These are phyloP conservation scores for Rhabdornis inornatus DNA, from an alignment of 2,113 vertebrate species.

Conservation along the genomic window DNA sequence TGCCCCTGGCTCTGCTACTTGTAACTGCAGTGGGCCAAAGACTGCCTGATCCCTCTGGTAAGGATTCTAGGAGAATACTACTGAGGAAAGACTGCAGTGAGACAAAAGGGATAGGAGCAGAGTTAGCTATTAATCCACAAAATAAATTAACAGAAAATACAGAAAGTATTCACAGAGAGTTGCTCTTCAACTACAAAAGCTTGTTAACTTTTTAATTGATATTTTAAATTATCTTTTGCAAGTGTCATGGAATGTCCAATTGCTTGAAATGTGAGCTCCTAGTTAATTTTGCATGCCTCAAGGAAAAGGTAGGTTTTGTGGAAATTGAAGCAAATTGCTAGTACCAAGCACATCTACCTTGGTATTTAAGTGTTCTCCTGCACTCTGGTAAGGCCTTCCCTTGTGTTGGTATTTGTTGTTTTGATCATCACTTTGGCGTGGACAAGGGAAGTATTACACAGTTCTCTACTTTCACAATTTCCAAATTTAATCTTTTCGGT, in stretches of 20 bases:
- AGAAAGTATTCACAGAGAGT: neutral
- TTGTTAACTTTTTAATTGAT: neutral
- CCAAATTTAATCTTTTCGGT: neutral
- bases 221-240: neutral
- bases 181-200: neutral
- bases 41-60: neutral
- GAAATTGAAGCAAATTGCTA: neutral
- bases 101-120: neutral
- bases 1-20: neutral
- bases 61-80: neutral
- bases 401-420: neutral
- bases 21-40: neutral
- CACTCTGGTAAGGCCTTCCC: neutral
- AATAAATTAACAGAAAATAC: neutral
- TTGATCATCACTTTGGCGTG: rapidly evolving
- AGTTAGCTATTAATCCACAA: neutral
- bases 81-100: rapidly evolving
- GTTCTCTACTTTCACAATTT: neutral
- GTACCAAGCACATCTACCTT: neutral
- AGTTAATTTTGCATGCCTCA: neutral
- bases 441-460: neutral
- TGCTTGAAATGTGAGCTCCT: neutral
- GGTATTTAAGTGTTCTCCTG: neutral
- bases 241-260: neutral
- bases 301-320: neutral